Conservation (phyloP, 2,797 vertebrate genomes). For the Adelosebastes latens region DNA sequence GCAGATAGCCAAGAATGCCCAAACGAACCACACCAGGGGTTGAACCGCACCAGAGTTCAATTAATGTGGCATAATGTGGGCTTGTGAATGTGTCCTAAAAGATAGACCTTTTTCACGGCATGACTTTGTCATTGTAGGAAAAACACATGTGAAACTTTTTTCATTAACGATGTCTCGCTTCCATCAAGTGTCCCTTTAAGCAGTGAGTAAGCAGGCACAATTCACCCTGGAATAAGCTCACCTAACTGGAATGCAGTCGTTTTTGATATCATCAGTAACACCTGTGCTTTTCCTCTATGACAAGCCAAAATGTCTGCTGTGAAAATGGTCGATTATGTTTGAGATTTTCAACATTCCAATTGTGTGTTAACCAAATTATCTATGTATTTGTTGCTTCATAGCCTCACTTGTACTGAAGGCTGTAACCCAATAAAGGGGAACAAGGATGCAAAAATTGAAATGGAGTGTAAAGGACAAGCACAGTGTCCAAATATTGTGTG, state of each 20-base stretch:
- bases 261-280: background rate
- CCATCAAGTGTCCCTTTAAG: background rate
- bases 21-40: no score
- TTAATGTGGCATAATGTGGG: no score
- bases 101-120: background rate
- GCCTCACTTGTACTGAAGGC: conserved; percentile 57
- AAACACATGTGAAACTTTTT: background rate
- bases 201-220: no score
- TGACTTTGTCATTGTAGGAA: background rate
- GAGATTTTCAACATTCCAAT: background rate
- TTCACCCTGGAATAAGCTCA: no score
- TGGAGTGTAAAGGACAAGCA: conserved; percentile 15
- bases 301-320: background rate
- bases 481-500: conserved; percentile 67
- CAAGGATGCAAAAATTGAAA: conserved; percentile 35
- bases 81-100: no score
- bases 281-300: background rate
- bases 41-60: no score
- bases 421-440: conserved; percentile 27
- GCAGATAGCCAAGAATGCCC: no score
- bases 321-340: background rate
- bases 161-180: background rate
- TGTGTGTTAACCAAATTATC: background rate
- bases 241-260: no score
- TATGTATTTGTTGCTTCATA: background rate